phyloP scores from a whole-genome alignment of 2,888 invertebrate genomes.

The Xanthostigma xanthostigma region DNA sequence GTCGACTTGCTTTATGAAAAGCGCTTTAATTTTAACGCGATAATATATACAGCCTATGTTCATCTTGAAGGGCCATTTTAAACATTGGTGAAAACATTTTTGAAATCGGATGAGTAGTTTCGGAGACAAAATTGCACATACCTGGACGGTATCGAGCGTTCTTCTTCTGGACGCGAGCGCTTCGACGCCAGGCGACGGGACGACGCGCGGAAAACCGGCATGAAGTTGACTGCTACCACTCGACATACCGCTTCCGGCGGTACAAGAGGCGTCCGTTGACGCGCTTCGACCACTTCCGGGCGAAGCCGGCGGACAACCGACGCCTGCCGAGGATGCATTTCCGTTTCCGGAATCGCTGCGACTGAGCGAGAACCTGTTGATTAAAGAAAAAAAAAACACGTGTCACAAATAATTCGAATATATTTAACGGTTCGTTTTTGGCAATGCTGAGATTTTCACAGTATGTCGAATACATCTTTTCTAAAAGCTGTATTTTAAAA shows the following conservation, averaged over 20 bases:
- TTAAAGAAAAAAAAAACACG: background rate
- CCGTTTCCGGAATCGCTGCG: conserved; percentile 21
- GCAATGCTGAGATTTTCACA: too few relatives aligned
- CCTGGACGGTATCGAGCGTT: conserved; percentile 48
- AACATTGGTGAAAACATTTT: too few relatives aligned
- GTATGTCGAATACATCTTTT: too few relatives aligned
- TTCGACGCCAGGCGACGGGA: conserved; percentile 51
- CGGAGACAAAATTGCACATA: too few relatives aligned
- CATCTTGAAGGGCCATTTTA: too few relatives aligned
- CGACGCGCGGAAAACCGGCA: conserved; percentile 54
- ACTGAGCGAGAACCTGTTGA: conserved; percentile 28
- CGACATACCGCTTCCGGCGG: conserved; percentile 7
- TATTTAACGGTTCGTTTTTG: too few relatives aligned
- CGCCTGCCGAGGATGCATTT: conserved; percentile 16
- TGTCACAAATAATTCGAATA: too few relatives aligned
- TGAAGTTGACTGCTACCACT: conserved; percentile 8
- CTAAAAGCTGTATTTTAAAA: too few relatives aligned
- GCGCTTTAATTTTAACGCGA: too few relatives aligned
- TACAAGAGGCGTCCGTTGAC: conserved; percentile 26
- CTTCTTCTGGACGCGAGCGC: conserved; percentile 35
- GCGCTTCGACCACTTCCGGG: conserved; percentile 22
- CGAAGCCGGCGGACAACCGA: conserved; percentile 17
- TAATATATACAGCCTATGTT: too few relatives aligned
- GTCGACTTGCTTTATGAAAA: too few relatives aligned
- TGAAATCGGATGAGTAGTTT: too few relatives aligned